These are phyloP conservation scores for Peromyscus californicus DNA, from an alignment of 2,113 vertebrate genomes.

Conservation along the genomic window DNA sequence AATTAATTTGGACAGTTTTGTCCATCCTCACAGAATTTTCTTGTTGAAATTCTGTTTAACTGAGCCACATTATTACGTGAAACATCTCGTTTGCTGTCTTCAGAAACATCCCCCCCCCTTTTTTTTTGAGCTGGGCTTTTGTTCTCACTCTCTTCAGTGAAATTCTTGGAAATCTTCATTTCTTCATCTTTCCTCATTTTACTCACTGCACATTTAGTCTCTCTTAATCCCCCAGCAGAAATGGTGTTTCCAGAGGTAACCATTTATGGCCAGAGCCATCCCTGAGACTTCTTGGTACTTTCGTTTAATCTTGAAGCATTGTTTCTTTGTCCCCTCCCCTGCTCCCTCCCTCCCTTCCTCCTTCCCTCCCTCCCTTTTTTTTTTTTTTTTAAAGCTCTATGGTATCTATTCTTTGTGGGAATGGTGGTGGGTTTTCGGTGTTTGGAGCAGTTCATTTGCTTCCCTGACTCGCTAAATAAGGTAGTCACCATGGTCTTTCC, in stretches of 20 bases:
- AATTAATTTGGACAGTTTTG: constrained; percentile 42
- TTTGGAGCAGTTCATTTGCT: not conserved
- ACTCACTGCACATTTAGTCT: not conserved
- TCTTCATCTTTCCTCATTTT: not conserved
- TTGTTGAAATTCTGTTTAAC: not conserved
- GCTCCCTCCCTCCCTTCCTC: too few relatives aligned
- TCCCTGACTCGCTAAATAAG: not conserved
- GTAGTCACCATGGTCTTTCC: not conserved
- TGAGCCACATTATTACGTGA: constrained; percentile 34
- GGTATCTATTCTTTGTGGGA: not conserved
- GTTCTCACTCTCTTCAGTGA: not conserved
- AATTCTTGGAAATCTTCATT: not conserved
- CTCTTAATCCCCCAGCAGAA: not conserved
- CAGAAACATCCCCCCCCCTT: not conserved
- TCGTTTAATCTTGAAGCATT: not conserved
- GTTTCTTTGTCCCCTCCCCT: too few relatives aligned
- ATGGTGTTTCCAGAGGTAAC: not conserved
- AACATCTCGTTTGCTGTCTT: not conserved
- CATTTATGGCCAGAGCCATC: not conserved
- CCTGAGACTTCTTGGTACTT: not conserved
- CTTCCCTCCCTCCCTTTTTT: too few relatives aligned
- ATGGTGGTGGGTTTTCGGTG: not conserved
- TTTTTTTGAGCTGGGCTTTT: constrained; percentile 23
- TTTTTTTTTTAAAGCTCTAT: not conserved
- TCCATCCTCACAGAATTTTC: not conserved